Conservation (phyloP, 2,888 invertebrate species). For the Taenaris catops region DNA sequence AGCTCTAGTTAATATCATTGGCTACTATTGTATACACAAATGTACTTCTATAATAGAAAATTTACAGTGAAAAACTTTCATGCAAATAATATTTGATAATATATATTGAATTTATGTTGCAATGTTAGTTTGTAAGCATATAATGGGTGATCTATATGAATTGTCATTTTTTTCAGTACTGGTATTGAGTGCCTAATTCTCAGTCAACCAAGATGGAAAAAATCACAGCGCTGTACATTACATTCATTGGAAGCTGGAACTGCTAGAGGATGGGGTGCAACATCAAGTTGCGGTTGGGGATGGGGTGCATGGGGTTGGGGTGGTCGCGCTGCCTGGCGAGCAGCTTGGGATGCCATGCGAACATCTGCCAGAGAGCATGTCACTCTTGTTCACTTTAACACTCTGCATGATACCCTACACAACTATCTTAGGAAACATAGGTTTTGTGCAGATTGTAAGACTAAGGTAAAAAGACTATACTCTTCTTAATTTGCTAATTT, state of each 20-base stretch:
- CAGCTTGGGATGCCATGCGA: conserved; percentile 92
- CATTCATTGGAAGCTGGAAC: conserved; percentile 95
- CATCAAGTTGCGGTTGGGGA: conserved; percentile 84
- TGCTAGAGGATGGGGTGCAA: conserved; percentile 87
- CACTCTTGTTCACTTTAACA: conserved; percentile 91
- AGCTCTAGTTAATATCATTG: too few species aligned
- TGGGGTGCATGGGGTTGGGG: conserved; percentile 87
- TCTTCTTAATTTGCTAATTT: too few species aligned
- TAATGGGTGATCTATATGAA: too few species aligned
- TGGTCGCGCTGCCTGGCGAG: conserved; percentile 85
- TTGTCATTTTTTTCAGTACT: conserved; percentile 66
- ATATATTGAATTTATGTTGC: too few species aligned
- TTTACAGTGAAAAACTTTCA: too few species aligned
- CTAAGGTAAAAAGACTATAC: too few species aligned
- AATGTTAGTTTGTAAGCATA: too few species aligned
- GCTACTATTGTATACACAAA: too few species aligned
- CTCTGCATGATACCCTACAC: conserved; percentile 91
- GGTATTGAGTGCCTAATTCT: conserved; percentile 88
- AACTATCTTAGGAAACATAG: conserved; percentile 95
- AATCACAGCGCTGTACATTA: conserved; percentile 92
- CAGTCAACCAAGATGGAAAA: conserved; percentile 91
- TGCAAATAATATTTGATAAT: too few species aligned
- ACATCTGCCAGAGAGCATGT: conserved; percentile 90
- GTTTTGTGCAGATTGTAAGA: conserved; percentile 96
- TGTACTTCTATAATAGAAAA: too few species aligned